phyloP scores from a whole-genome alignment of 2,797 vertebrate species.

The Rhinoraja longicauda region DNA sequence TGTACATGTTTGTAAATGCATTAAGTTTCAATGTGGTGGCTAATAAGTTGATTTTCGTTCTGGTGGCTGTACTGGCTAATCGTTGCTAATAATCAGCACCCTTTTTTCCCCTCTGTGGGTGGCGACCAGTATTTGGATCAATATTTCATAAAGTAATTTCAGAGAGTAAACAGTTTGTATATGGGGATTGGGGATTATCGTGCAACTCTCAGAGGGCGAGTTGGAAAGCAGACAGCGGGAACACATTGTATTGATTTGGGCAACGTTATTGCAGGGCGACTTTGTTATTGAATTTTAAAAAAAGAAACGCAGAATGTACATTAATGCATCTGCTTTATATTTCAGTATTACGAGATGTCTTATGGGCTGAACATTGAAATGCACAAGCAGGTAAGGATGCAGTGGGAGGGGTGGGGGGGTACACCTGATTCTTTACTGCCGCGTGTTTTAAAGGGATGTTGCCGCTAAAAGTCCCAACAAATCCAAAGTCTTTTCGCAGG shows the following conservation, averaged over 20 bases:
- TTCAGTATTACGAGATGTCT: slow-evolving; percentile 96
- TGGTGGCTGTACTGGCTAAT: background rate
- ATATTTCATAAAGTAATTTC: background rate
- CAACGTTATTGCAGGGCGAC: background rate
- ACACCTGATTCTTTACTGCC: background rate
- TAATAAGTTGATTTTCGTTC: background rate
- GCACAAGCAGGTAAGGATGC: slow-evolving; percentile 92
- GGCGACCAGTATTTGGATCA: background rate
- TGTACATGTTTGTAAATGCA: background rate
- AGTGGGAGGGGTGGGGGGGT: background rate
- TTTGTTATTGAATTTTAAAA: background rate
- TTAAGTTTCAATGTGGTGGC: background rate
- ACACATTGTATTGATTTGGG: background rate
- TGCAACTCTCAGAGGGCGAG: background rate
- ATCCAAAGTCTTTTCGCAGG: background rate
- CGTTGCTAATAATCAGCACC: background rate
- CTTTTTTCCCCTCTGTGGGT: no score
- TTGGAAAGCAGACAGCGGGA: background rate
- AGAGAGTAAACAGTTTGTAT: background rate
- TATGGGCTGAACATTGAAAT: slow-evolving; percentile 98
- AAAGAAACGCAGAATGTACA: background rate
- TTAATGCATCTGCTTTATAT: background rate
- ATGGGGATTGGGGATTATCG: background rate
- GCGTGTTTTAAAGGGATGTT: no score
- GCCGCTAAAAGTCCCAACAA: no score